These are phyloP conservation scores for Papilio glaucus DNA, from an alignment of 1,140 invertebrate genomes.

Conservation along the genomic window DNA sequence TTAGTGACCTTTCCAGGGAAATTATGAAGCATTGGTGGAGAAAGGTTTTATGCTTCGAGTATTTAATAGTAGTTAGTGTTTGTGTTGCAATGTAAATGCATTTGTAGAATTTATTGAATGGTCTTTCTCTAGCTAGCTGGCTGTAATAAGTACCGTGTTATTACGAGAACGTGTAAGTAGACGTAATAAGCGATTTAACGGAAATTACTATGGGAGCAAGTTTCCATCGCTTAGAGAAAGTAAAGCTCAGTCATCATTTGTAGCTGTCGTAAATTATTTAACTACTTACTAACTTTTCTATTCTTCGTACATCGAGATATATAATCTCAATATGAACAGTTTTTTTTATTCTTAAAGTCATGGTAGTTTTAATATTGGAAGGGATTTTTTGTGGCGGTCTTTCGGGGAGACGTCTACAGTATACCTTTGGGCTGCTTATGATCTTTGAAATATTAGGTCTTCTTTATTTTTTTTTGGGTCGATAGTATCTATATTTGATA, in stretches of 20 bases:
- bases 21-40: constrained; percentile 17
- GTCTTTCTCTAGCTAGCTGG: background rate
- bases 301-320: background rate
- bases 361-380: too few species aligned
- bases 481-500: too few species aligned
- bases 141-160: background rate
- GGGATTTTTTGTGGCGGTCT: too few species aligned
- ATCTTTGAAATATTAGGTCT: too few species aligned
- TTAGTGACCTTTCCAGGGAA: constrained; percentile 3
- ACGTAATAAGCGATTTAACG: constrained; percentile 16
- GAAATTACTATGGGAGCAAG: constrained; percentile 13
- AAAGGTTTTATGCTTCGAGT: background rate
- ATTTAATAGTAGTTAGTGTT: background rate
- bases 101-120: constrained; percentile 9
- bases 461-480: too few species aligned
- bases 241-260: constrained; percentile 16
- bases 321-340: background rate
- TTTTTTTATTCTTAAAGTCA: too few species aligned
- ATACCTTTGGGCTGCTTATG: too few species aligned
- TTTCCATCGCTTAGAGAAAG: constrained; percentile 12
- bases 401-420: too few species aligned
- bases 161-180: background rate
- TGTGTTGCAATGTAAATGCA: constrained; percentile 1
- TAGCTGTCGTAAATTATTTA: background rate
- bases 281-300: background rate